phyloP scores from a whole-genome alignment of 2,888 invertebrate genomes.

The Trichacis sp. region DNA sequence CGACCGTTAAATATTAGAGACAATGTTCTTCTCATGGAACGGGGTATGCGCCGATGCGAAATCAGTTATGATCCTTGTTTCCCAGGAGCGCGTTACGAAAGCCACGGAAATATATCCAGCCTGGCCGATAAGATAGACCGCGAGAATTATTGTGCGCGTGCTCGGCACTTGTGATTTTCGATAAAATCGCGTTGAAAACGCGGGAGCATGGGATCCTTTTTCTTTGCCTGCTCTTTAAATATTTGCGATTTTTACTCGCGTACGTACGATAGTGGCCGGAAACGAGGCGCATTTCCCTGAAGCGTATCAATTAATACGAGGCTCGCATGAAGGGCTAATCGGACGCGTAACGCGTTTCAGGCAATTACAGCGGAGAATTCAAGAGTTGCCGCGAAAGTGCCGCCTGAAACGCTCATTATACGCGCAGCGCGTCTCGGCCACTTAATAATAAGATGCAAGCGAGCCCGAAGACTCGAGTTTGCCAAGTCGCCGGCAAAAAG shows the following conservation, averaged over 20 bases:
- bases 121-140: too few species aligned
- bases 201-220: too few species aligned
- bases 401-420: conserved; percentile 41
- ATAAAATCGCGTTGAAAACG: background rate
- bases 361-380: conserved; percentile 31
- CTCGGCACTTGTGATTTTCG: background rate
- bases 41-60: too few species aligned
- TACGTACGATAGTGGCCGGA: background rate
- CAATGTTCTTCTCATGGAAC: background rate
- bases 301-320: conserved; percentile 5
- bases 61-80: background rate
- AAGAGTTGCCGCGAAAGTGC: conserved; percentile 39
- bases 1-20: background rate
- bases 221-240: background rate
- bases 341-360: conserved; percentile 35
- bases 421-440: conserved; percentile 33
- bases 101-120: background rate
- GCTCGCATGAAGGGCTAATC: conserved; percentile 17
- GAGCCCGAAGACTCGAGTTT: conserved; percentile 19
- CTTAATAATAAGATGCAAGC: conserved; percentile 14
- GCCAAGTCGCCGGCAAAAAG: conserved; percentile 36
- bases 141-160: background rate
- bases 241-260: background rate
- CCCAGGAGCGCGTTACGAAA: background rate
- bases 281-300: conserved; percentile 3